These are phyloP conservation scores for Plemyria rubiginata DNA, from an alignment of 2,888 invertebrate genomes.

Conservation along the genomic window DNA sequence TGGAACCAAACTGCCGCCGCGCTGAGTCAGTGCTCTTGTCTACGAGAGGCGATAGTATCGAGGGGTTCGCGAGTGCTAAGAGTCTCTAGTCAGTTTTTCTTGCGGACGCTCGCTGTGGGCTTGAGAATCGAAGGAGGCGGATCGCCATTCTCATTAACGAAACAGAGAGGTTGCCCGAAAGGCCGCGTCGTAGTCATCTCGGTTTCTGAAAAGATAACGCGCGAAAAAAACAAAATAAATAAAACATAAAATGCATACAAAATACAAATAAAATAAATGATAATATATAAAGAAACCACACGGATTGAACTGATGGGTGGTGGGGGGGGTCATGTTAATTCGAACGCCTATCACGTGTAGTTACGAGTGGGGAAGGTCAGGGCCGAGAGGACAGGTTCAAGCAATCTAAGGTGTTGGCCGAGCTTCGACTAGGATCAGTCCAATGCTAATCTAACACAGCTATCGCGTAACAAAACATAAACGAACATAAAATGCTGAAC, in stretches of 20 bases:
- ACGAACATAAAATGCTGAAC: slow-evolving; percentile 68
- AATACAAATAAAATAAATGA: slow-evolving; percentile 49
- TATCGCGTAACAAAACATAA: slow-evolving; percentile 68
- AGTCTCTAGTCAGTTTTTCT: slow-evolving; percentile 74
- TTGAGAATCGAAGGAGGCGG: slow-evolving; percentile 82
- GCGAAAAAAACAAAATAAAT: slow-evolving; percentile 74
- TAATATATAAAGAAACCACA: slow-evolving; percentile 43
- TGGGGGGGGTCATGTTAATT: slow-evolving; percentile 19
- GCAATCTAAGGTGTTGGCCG: slow-evolving; percentile 73
- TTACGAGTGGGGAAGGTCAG: slow-evolving; percentile 46
- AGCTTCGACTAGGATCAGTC: slow-evolving; percentile 74
- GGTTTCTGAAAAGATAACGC: slow-evolving; percentile 77
- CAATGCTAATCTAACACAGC: slow-evolving; percentile 79
- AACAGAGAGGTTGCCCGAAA: slow-evolving; percentile 92
- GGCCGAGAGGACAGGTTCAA: slow-evolving; percentile 69
- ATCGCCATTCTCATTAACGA: slow-evolving; percentile 84
- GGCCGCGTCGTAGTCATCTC: slow-evolving; percentile 87
- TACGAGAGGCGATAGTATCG: slow-evolving; percentile 60
- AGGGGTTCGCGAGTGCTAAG: slow-evolving; percentile 57
- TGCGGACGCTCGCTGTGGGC: slow-evolving; percentile 81
- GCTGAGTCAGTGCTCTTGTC: slow-evolving; percentile 67
- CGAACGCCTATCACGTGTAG: slow-evolving; percentile 25
- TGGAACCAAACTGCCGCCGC: slow-evolving; percentile 60
- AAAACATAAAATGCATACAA: slow-evolving; percentile 55
- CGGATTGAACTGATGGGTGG: slow-evolving; percentile 18